These are phyloP conservation scores for Piezodorus guildinii DNA, from an alignment of 1,140 invertebrate species.

Conservation along the genomic window DNA sequence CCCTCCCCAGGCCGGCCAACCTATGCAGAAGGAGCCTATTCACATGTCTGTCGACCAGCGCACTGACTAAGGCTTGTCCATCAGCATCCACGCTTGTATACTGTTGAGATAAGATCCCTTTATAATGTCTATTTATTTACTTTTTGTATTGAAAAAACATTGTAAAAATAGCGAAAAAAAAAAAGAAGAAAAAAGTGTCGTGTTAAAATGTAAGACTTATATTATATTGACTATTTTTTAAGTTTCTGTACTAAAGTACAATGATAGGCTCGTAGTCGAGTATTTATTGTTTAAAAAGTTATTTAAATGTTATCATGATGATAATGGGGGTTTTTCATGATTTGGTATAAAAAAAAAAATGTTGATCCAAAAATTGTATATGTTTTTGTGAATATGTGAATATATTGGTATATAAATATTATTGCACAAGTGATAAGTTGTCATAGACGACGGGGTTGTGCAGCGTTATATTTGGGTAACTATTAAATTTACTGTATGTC, in stretches of 20 bases:
- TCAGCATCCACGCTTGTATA: slow-evolving; percentile 15
- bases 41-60: slow-evolving; percentile 22
- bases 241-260: slow-evolving; percentile 25
- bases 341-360: slow-evolving; percentile 11
- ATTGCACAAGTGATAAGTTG: slow-evolving; percentile 13
- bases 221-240: slow-evolving; percentile 21
- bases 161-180: slow-evolving; percentile 7
- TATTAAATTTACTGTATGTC: slow-evolving; percentile 14
- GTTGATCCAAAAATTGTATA: slow-evolving; percentile 15
- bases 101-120: slow-evolving; percentile 23
- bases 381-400: slow-evolving; percentile 15
- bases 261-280: slow-evolving; percentile 10
- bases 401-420: slow-evolving; percentile 10
- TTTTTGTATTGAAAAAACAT: slow-evolving; percentile 22
- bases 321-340: slow-evolving; percentile 16
- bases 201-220: slow-evolving; percentile 19
- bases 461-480: slow-evolving; percentile 13
- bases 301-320: slow-evolving; percentile 16
- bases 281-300: slow-evolving; percentile 16
- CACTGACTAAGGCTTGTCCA: slow-evolving; percentile 12
- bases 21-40: slow-evolving; percentile 18
- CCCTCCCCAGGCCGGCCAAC: slow-evolving; percentile 30
- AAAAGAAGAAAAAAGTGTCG: slow-evolving; percentile 16
- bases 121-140: slow-evolving; percentile 25
- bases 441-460: slow-evolving; percentile 11